Base-by-base conservation (phyloP, 1,140 invertebrate species). In the Bombus confusus region DNA sequence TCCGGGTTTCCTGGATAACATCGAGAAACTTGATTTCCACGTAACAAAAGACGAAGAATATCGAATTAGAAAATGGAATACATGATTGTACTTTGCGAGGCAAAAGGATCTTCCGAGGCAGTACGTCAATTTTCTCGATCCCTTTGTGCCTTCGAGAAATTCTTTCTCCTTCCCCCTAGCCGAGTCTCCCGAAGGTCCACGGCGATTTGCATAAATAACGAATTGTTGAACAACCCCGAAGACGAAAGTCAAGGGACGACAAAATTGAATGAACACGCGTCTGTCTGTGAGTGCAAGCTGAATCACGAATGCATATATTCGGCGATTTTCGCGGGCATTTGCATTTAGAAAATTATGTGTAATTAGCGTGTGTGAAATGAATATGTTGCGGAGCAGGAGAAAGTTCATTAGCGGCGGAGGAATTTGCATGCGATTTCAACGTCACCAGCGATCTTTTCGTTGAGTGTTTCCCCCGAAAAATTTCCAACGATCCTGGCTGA, bases 201-300 rank as follows among this genome's bases (percentile, higher is more conserved):
- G 37, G n/a, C 25, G 18, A 69, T 84, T 79, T 79, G 82, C 82
- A 84, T 79, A 71, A 84, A 71, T 84, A 84, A 84, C 76, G 82
- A 84, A 79, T 84, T 62, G 82, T 84, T 71, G 82, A 84, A 79
- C 68, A 77, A 71, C 34, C n/a, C 18, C 15, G 59, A 18, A 34
- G 75, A 43, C 64, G 59, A 78, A 72, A 71, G 76, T 57, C 62
- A 83, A 69, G 82, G 34, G 18, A 69, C 66, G 47, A 31, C 25
- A 15, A 41, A 79, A 84, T 84, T 84, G 47, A 78, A 79, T 34
- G 81, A 41, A 41, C 81, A 66, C 3, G 28, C 15, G 69, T 12
- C 5, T n/a, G 37, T 22, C 9, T 15, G n/a, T 43, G 64, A 43
- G 22, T 12, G 28, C 39, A 13, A n/a, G 64, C 9, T 13, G 75